phyloP scores from a whole-genome alignment of 2,888 invertebrate species.

The Celastrina argiolus region DNA sequence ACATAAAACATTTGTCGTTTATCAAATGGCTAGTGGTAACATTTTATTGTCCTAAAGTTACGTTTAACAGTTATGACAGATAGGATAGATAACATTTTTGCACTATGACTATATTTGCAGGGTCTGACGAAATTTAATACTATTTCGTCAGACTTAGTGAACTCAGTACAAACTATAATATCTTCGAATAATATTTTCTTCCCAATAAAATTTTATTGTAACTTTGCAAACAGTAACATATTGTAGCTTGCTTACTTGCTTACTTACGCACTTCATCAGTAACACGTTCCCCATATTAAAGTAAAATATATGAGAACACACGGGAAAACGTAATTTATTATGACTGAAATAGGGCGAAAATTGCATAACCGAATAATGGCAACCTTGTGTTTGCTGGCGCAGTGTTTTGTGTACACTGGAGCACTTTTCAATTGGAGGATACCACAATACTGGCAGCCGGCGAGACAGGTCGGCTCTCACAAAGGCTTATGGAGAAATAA shows the following conservation, averaged over 20 bases:
- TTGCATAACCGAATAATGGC: slow-evolving; percentile 7
- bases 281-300: slow-evolving; percentile 14
- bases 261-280: slow-evolving; percentile 3
- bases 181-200: neutral
- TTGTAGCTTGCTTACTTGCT: neutral
- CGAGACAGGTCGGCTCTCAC: slow-evolving; percentile 35
- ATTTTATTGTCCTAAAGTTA: no score
- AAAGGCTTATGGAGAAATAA: slow-evolving; percentile 40
- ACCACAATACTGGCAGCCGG: slow-evolving; percentile 34
- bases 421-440: slow-evolving; percentile 29
- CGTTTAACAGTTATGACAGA: no score
- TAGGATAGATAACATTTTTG: no score
- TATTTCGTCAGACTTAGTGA: no score
- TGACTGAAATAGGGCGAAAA: slow-evolving; percentile 2
- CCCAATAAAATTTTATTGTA: neutral
- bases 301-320: neutral
- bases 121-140: no score
- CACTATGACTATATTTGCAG: no score
- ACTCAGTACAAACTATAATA: neutral
- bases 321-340: slow-evolving; percentile 8
- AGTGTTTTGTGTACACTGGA: slow-evolving; percentile 14
- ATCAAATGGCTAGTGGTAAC: no score
- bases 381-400: slow-evolving; percentile 20
- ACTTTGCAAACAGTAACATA: neutral
- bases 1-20: neutral